Evolutionary conservation across 2,888 invertebrate species (phyloP).

Genomic region (Coenonympha arcania): DNA sequence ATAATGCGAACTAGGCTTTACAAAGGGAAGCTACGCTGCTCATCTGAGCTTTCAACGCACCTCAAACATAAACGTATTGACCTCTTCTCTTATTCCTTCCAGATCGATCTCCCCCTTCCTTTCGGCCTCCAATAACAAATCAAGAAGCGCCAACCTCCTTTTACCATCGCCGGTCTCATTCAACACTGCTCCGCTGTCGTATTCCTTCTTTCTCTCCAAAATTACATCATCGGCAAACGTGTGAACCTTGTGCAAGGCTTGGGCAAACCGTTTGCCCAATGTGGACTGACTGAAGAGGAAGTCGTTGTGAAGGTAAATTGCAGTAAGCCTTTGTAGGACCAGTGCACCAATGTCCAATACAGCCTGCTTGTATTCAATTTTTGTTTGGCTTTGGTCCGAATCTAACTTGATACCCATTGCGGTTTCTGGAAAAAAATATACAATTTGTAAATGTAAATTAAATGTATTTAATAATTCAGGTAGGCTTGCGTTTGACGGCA

Average conservation of each 20-base stretch:
- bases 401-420: conserved; percentile 77
- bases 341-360: conserved; percentile 55
- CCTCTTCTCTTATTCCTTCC: conserved; percentile 79
- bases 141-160: conserved; percentile 75
- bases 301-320: conserved; percentile 74
- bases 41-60: no score
- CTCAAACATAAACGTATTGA: conserved; percentile 84
- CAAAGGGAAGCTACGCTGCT: no score
- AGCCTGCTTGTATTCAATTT: conserved; percentile 66
- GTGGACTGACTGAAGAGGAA: conserved; percentile 57
- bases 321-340: conserved; percentile 42
- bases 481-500: no score
- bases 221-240: conserved; percentile 74
- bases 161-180: not conserved
- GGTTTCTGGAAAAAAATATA: conserved; percentile 58
- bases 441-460: no score
- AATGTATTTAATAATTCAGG: no score
- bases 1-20: no score
- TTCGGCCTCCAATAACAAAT: conserved; percentile 76
- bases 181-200: conserved; percentile 14
- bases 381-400: conserved; percentile 47
- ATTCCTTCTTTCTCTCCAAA: conserved; percentile 49
- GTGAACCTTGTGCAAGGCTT: conserved; percentile 63
- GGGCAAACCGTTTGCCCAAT: conserved; percentile 49
- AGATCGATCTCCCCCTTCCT: conserved; percentile 74